phyloP scores from a whole-genome alignment of 2,797 vertebrate genomes.

The Naso thynnoides region DNA sequence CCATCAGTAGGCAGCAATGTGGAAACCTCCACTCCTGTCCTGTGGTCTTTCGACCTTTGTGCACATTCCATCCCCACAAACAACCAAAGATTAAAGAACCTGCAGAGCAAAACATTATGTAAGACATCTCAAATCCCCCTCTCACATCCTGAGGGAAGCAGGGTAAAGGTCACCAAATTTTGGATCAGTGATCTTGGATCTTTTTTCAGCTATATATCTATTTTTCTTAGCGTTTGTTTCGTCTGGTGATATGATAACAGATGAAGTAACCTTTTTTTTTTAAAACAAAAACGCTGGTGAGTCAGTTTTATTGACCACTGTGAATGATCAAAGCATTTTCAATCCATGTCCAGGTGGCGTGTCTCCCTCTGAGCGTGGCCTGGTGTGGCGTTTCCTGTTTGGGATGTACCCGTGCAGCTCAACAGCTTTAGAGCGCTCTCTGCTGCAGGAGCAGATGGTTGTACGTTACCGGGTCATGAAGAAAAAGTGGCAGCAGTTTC shows the following conservation, averaged over 20 bases:
- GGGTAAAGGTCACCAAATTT: constrained; percentile 44
- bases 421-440: constrained; percentile 83
- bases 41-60: constrained; percentile 30
- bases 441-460: constrained; percentile 82
- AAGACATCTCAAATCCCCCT: constrained; percentile 49
- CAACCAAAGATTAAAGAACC: constrained; percentile 47
- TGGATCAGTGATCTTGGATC: background rate
- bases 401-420: constrained; percentile 88
- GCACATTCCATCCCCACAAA: constrained; percentile 53
- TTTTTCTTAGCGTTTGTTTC: constrained; percentile 9
- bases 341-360: constrained; percentile 77
- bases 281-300: background rate
- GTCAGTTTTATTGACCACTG: background rate
- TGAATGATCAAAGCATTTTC: constrained; percentile 25
- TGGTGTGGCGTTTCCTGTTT: constrained; percentile 88
- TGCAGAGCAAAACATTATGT: constrained; percentile 45
- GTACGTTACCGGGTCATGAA: constrained; percentile 87
- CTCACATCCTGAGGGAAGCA: constrained; percentile 22
- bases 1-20: constrained; percentile 52
- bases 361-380: constrained; percentile 80
- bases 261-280: background rate
- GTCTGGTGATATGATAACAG: background rate
- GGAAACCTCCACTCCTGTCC: constrained; percentile 27
- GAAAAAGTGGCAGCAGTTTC: constrained; percentile 83
- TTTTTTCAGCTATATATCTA: constrained; percentile 12